phyloP scores from a whole-genome alignment of 2,888 invertebrate species.

The Orchestes rusci region DNA sequence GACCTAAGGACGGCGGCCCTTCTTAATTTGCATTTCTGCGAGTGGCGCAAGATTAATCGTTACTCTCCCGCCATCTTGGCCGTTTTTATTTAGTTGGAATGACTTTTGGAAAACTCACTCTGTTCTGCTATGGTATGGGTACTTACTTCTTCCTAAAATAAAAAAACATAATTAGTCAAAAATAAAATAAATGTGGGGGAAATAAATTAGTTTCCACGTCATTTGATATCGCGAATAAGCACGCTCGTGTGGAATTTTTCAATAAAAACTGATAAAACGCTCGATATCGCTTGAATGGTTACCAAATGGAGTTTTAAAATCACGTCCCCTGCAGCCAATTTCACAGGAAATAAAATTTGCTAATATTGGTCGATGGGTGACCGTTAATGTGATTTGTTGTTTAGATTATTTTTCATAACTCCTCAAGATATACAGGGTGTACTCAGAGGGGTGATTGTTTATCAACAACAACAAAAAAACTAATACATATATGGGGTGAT shows the following conservation, averaged over 20 bases:
- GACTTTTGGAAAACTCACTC: slow-evolving; percentile 18
- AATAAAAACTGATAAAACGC: slow-evolving; percentile 13
- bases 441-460: too few species aligned
- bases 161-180: slow-evolving; percentile 41
- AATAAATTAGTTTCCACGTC: slow-evolving; percentile 20
- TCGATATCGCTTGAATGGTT: slow-evolving; percentile 10
- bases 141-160: slow-evolving; percentile 48
- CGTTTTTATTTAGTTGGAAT: slow-evolving; percentile 10
- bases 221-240: slow-evolving; percentile 17
- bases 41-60: slow-evolving; percentile 18
- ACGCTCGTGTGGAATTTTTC: slow-evolving; percentile 12
- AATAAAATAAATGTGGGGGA: slow-evolving; percentile 8
- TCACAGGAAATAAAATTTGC: too few species aligned
- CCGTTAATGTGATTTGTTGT: too few species aligned
- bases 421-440: too few species aligned
- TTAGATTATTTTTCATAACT: too few species aligned
- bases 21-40: slow-evolving; percentile 21
- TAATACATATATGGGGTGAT: too few species aligned
- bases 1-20: slow-evolving; percentile 15
- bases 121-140: slow-evolving; percentile 20
- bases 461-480: too few species aligned
- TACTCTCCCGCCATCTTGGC: slow-evolving; percentile 12
- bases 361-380: too few species aligned
- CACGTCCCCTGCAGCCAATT: too few species aligned
- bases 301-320: too few species aligned